phyloP scores from a whole-genome alignment of 2,888 invertebrate genomes.

The Mylabris sibirica region DNA sequence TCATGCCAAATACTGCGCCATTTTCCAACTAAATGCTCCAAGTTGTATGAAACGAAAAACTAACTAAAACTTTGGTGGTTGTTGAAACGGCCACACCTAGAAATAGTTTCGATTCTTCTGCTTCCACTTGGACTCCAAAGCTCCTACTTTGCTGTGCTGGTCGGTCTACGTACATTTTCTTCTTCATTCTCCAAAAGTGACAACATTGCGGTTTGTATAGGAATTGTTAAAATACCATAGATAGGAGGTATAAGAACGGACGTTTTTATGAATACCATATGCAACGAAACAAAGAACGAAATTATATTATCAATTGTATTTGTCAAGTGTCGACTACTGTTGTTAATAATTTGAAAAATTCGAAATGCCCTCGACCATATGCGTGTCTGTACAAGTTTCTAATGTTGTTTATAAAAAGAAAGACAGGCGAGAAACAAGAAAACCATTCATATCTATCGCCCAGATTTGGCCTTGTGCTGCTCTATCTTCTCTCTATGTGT shows the following conservation, averaged over 20 bases:
- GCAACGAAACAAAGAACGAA: neutral
- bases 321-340: neutral
- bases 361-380: neutral
- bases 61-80: neutral
- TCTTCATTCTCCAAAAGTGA: constrained; percentile 3
- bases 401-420: neutral
- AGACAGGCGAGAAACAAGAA: constrained; percentile 18
- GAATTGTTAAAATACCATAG: constrained; percentile 6
- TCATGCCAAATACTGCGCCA: too few species aligned
- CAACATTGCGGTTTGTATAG: constrained; percentile 6
- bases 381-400: neutral
- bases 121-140: neutral
- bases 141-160: neutral
- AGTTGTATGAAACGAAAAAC: neutral
- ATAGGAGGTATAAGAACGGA: neutral
- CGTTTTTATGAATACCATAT: neutral
- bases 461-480: constrained; percentile 23
- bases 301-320: neutral
- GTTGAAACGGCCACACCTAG: neutral
- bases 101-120: neutral
- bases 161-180: too few species aligned
- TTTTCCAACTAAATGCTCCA: too few species aligned
- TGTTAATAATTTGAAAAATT: neutral
- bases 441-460: constrained; percentile 21
- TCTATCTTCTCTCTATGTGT: too few species aligned